Conservation (phyloP, 2,888 invertebrate species). For the Prosopocoilus inquinatus region DNA sequence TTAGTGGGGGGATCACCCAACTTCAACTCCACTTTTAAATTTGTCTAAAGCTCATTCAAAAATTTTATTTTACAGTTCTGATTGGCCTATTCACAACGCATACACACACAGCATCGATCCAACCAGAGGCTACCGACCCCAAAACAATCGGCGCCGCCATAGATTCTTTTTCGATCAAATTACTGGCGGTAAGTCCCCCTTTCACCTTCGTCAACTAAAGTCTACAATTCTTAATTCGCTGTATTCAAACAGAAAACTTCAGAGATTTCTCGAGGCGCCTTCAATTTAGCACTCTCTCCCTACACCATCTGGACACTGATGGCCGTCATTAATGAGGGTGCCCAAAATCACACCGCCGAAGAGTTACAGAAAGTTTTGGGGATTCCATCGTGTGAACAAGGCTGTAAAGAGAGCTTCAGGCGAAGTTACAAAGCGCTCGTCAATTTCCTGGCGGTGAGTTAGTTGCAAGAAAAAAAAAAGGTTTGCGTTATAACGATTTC, state of each 20-base stretch:
- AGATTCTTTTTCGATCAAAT: conserved; percentile 38
- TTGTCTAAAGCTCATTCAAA: too few species aligned
- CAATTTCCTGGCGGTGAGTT: conserved; percentile 31
- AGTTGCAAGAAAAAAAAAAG: too few species aligned
- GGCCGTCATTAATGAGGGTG: conserved; percentile 62
- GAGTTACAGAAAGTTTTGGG: conserved; percentile 52
- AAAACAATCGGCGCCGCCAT: conserved; percentile 31
- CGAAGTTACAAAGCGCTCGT: conserved; percentile 35
- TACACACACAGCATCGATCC: too few species aligned
- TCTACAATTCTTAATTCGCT: not conserved
- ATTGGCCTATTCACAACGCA: too few species aligned
- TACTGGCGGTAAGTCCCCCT: conserved; percentile 36
- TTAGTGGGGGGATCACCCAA: too few species aligned
- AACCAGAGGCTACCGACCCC: not conserved
- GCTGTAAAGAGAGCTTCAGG: conserved; percentile 30
- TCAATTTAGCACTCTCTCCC: conserved; percentile 63
- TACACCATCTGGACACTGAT: conserved; percentile 65
- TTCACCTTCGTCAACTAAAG: not conserved
- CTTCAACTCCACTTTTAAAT: too few species aligned
- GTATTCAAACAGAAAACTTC: conserved; percentile 34
- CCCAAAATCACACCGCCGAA: conserved; percentile 53
- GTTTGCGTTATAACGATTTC: too few species aligned
- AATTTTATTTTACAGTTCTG: too few species aligned
- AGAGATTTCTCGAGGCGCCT: conserved; percentile 32
- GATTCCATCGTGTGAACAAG: conserved; percentile 31